These are phyloP conservation scores for Chymomyza amoena DNA, from an alignment of 2,888 invertebrate genomes.

Conservation along the genomic window DNA sequence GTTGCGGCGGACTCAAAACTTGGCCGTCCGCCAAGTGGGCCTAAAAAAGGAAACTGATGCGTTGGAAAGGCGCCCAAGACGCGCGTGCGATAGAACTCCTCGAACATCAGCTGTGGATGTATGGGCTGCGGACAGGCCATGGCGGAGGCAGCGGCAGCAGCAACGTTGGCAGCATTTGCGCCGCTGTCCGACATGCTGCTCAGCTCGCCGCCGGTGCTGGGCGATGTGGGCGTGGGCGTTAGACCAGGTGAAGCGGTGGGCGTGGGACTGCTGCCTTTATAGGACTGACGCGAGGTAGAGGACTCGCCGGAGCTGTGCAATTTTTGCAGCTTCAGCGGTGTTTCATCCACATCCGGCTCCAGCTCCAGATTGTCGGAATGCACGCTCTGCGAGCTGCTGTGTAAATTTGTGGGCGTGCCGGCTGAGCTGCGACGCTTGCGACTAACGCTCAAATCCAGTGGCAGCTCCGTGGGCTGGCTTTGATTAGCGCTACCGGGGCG, in stretches of 20 bases:
- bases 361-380: constrained; percentile 33
- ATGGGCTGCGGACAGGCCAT: constrained; percentile 87
- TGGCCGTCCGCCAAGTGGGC: constrained; percentile 84
- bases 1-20: constrained; percentile 81
- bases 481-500: constrained; percentile 48
- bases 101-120: constrained; percentile 82
- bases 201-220: constrained; percentile 65
- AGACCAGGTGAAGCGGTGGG: constrained; percentile 76
- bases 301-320: constrained; percentile 43
- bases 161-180: constrained; percentile 20
- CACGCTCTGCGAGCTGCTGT: constrained; percentile 18
- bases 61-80: constrained; percentile 79
- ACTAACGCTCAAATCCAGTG: constrained; percentile 86
- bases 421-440: constrained; percentile 79
- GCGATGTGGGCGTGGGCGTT: constrained; percentile 78
- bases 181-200: constrained; percentile 63
- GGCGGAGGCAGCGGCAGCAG: constrained; percentile 43
- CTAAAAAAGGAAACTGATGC: constrained; percentile 87
- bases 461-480: constrained; percentile 81
- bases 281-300: constrained; percentile 61
- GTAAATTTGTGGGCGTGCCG: constrained; percentile 21
- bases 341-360: constrained; percentile 24
- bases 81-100: constrained; percentile 85
- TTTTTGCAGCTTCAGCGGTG: constrained; percentile 38
- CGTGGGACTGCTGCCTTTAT: constrained; percentile 74